Percentiles rank a stretch among this genome's conserved stretches.
Evolutionary conservation across 2,888 invertebrate species (phyloP).

Genomic region (Lycocerus yunnanus): DNA sequence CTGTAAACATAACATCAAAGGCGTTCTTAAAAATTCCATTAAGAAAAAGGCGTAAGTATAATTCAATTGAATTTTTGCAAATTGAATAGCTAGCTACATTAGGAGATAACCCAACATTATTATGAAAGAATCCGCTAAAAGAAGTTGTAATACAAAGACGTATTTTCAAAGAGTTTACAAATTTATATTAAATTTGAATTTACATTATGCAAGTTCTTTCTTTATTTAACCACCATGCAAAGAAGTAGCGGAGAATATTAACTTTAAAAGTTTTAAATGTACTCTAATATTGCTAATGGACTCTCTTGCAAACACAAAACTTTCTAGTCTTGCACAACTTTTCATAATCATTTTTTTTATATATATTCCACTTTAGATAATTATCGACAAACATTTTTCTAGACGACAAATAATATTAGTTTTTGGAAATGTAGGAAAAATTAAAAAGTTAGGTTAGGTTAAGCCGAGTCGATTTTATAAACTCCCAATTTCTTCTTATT

Average conservation of each 20-base stretch:
- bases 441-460: background rate
- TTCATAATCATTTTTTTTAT: background rate
- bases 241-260: background rate
- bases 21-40: slow-evolving; percentile 17
- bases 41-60: slow-evolving; percentile 12
- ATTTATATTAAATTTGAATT: slow-evolving; percentile 14
- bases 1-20: slow-evolving; percentile 13
- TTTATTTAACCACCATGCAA: background rate
- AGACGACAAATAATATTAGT: too few relatives aligned
- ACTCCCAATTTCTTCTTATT: background rate
- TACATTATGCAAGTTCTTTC: slow-evolving; percentile 9
- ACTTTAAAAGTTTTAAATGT: slow-evolving; percentile 18
- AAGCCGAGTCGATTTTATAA: background rate
- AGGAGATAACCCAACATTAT: slow-evolving; percentile 22
- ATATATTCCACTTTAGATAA: background rate
- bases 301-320: slow-evolving; percentile 29
- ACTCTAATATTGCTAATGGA: slow-evolving; percentile 42
- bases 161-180: slow-evolving; percentile 7
- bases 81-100: slow-evolving; percentile 24
- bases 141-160: slow-evolving; percentile 13
- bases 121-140: slow-evolving; percentile 23
- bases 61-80: slow-evolving; percentile 22
- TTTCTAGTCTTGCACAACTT: slow-evolving; percentile 6
- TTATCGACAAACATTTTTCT: background rate
- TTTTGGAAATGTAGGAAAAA: too few relatives aligned